Evolutionary conservation across 2,113 vertebrate species (phyloP).

Genomic region (Zosterops lateralis): DNA sequence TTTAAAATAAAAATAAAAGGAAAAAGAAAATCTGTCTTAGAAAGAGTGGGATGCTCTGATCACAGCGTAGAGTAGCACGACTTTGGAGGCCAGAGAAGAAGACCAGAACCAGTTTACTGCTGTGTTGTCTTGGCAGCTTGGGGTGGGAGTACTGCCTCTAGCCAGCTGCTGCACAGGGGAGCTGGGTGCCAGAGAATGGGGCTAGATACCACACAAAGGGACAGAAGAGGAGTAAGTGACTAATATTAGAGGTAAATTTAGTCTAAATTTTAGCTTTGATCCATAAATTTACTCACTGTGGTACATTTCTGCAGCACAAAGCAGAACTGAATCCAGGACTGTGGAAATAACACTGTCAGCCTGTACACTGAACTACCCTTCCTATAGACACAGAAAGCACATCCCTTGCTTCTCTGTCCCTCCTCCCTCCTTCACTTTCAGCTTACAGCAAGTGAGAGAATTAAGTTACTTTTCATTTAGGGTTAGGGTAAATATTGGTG

Average conservation of each 20-base stretch:
- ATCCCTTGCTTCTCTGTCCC: background rate
- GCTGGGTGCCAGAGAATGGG: background rate
- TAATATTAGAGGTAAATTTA: background rate
- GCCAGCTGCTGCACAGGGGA: background rate
- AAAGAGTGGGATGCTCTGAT: background rate
- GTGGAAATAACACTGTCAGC: background rate
- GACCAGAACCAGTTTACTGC: background rate
- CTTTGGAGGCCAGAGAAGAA: background rate
- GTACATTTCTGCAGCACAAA: background rate
- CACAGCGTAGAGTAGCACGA: fast-evolving
- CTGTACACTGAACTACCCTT: background rate
- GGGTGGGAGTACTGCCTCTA: background rate
- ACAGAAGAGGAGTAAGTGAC: background rate
- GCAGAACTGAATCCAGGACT: background rate
- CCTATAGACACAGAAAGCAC: background rate
- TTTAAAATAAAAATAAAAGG: background rate
- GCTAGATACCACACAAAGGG: background rate
- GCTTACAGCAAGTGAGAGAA: background rate
- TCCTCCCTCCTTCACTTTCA: background rate
- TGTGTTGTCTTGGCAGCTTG: fast-evolving
- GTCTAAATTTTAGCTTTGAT: background rate
- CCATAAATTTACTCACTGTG: background rate
- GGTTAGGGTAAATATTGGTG: background rate
- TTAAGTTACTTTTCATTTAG: background rate
- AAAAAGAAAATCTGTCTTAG: background rate